Conservation (phyloP, 2,113 vertebrate species). For the Nannobrachium achirus region DNA sequence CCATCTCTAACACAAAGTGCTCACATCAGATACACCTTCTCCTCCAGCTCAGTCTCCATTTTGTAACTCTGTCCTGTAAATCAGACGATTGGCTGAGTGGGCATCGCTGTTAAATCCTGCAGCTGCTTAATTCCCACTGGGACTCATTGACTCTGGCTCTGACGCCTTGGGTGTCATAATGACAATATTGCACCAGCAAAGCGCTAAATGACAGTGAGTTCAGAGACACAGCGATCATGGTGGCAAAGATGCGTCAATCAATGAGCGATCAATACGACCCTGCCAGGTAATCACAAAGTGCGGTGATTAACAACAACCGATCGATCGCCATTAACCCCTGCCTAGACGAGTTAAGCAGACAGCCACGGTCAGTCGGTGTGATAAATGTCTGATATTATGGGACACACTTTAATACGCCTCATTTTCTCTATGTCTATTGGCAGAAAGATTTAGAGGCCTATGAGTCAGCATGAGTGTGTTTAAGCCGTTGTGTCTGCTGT, state of each 20-base stretch:
- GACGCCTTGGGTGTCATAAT: constrained; percentile 62
- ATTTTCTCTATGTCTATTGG: constrained; percentile 50
- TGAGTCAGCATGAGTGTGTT: constrained; percentile 37
- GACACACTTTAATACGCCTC: constrained; percentile 47
- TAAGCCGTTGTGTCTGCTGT: constrained; percentile 9
- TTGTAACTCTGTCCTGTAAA: constrained; percentile 13
- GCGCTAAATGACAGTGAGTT: constrained; percentile 75
- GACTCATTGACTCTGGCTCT: constrained; percentile 56
- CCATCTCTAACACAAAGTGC: too few species aligned
- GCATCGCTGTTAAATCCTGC: constrained; percentile 24
- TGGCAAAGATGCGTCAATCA: constrained; percentile 53
- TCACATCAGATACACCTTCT: background rate
- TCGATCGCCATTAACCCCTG: constrained; percentile 76
- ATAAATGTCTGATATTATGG: constrained; percentile 45
- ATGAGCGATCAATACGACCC: constrained; percentile 67
- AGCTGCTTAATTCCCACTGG: constrained; percentile 54
- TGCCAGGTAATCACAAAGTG: constrained; percentile 75
- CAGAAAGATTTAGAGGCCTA: constrained; percentile 25
- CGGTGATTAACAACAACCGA: constrained; percentile 72
- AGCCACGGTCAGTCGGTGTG: constrained; percentile 42
- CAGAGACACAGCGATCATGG: constrained; percentile 56
- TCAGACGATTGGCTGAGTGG: constrained; percentile 37
- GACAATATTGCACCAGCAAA: constrained; percentile 66
- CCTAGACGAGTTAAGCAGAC: constrained; percentile 53
- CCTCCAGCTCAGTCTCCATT: constrained; percentile 5